phyloP scores from a whole-genome alignment of 2,888 invertebrate genomes.

The Drosophila affinis region DNA sequence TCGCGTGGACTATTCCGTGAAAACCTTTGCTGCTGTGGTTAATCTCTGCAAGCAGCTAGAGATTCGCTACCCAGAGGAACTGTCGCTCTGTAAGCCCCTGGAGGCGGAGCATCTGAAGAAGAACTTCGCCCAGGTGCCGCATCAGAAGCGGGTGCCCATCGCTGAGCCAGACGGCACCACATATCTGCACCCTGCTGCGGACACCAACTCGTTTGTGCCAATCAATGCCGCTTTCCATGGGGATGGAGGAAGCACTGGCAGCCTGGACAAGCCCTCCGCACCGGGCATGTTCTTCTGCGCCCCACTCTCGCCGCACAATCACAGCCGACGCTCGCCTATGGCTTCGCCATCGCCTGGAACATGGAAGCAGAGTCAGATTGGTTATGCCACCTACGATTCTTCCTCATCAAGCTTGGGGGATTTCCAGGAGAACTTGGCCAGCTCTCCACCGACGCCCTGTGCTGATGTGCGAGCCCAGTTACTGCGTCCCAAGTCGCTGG shows the following conservation, averaged over 20 bases:
- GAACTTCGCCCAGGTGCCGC: conserved; percentile 90
- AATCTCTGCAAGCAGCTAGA: conserved; percentile 95
- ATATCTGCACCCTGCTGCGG: conserved; percentile 85
- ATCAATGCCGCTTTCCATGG: conserved; percentile 83
- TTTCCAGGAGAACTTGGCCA: conserved; percentile 88
- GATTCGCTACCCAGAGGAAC: conserved; percentile 97
- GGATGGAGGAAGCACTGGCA: conserved; percentile 89
- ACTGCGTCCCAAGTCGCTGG: conserved; percentile 92
- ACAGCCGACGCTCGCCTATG: conserved; percentile 82
- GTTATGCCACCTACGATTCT: conserved; percentile 82
- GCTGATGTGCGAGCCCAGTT: conserved; percentile 91
- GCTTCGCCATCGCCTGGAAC: conserved; percentile 88
- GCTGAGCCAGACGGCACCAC: conserved; percentile 81
- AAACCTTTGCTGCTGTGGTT: conserved; percentile 96
- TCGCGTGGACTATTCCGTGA: conserved; percentile 97
- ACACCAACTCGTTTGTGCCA: conserved; percentile 95
- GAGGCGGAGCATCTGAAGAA: conserved; percentile 92
- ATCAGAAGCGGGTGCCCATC: conserved; percentile 82
- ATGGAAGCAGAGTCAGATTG: conserved; percentile 82
- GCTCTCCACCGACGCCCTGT: conserved; percentile 92
- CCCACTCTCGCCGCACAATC: conserved; percentile 39
- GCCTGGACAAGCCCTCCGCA: conserved; percentile 74
- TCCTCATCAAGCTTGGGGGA: conserved; percentile 83
- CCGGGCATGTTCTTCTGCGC: conserved; percentile 44
- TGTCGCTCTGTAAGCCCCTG: conserved; percentile 95